Base-by-base conservation (phyloP, 2,888 invertebrate species). In the Junonia oenone region DNA sequence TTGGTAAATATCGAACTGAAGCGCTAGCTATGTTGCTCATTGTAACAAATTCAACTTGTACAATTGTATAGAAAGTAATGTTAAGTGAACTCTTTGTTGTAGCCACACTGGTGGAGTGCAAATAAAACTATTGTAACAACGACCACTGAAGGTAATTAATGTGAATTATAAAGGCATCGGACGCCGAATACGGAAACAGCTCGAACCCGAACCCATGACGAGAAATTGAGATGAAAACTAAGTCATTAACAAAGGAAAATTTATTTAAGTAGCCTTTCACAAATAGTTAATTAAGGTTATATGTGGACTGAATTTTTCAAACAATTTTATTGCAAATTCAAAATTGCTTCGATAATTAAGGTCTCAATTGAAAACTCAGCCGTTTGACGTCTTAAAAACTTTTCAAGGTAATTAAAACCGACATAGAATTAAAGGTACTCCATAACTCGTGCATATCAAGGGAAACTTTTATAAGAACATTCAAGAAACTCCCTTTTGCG, bases 31-130 rank as follows among this genome's bases (percentile, higher is more conserved):
- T 51, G 61, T 56, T 49, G 57, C 49, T 31, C 22, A 49, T 45
- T 59, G 61, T 68, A 66, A 71, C 66, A 75, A 83, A 81, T 82
- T 78, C 78, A 85, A 81, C 79, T 69, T 45, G 68, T 65, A 71
- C 76, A 78, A 79, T 76, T 80, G 77, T 79, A 82, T 82, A 72
- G 81, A 84, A 84, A 83, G 82, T 81, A 83, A 81, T 75, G 66
- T 71, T 58, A 72, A 58, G 48, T 48, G 43, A 62, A 81, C 78
- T 82, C 83, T 81, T 83, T 83, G 82, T 80, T 69, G 64, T 67
- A 71, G 67, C 71, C 40, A 68, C 55, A 51, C 49, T 52, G 72
- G 69, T 71, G 58, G 63, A 69, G 71, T 61, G 77, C 76, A 85
- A 83, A 83, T 81, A 81, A 76, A 84, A 84, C 81, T 82, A 83